Percentiles rank a stretch among this genome's conserved stretches.
Conservation (phyloP, 2,113 vertebrate genomes). For the Oenanthe oenanthe region DNA sequence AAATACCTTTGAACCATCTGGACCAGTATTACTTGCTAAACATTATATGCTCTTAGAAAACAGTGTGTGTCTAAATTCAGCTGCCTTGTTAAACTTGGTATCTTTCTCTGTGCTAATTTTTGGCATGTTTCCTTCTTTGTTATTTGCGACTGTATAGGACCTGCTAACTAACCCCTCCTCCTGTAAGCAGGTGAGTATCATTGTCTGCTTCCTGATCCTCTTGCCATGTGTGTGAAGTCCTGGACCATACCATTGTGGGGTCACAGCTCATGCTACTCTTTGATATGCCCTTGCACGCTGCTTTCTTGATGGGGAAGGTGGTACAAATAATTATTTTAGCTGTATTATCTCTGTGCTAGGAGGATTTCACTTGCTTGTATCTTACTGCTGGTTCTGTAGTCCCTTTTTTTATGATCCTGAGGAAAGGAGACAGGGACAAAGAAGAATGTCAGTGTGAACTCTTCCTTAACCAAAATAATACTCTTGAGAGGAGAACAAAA, state of each 20-base stretch:
- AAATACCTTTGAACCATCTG: constrained; percentile 16
- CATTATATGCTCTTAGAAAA: constrained; percentile 38
- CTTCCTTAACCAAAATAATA: not conserved
- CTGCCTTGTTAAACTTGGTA: constrained; percentile 69
- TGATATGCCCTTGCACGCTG: not conserved
- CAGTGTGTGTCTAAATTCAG: constrained; percentile 7
- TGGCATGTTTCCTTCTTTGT: constrained; percentile 85
- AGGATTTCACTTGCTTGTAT: not conserved
- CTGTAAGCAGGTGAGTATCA: constrained; percentile 90
- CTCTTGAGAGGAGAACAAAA: not conserved
- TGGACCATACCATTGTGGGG: not conserved
- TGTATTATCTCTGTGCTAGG: not conserved
- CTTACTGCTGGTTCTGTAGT: not conserved
- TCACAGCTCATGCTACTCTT: not conserved
- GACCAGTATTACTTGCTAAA: constrained; percentile 11
- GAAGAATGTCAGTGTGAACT: not conserved
- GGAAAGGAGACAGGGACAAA: not conserved
- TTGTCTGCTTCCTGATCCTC: constrained; percentile 13
- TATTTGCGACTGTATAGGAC: constrained; percentile 87
- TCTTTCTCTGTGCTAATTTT: constrained; percentile 75
- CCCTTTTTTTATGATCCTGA: not conserved
- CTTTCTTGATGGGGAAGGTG: not conserved
- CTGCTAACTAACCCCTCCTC: constrained; percentile 92
- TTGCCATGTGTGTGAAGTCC: not conserved
- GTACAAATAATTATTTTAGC: not conserved